Percentiles rank a stretch among this genome's conserved stretches.
phyloP scores from a whole-genome alignment of 2,888 invertebrate species.

The Meghimatium bilineatum region DNA sequence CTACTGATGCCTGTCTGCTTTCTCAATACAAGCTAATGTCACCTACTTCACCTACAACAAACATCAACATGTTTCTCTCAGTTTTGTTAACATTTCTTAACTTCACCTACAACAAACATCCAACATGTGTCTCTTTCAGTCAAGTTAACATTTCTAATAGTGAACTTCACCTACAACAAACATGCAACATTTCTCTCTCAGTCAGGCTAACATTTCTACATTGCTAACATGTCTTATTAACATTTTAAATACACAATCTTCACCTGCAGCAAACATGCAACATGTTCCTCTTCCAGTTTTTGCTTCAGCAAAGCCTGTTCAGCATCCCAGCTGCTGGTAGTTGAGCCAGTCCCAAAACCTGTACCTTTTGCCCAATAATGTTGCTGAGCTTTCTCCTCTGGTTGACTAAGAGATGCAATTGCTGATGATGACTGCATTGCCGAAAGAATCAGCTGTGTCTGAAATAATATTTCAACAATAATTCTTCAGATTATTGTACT shows the following conservation, averaged over 20 bases:
- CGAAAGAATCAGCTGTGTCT: conserved; percentile 70
- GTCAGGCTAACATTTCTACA: no score
- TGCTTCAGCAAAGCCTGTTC: conserved; percentile 94
- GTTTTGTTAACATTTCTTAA: no score
- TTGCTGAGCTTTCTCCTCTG: conserved; percentile 74
- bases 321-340: conserved; percentile 96
- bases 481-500: background rate
- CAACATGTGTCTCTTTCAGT: no score
- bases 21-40: no score
- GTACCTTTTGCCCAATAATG: conserved; percentile 95
- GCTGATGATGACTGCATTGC: conserved; percentile 69
- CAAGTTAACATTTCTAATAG: no score
- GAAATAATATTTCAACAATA: conserved; percentile 17
- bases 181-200: conserved; percentile 79
- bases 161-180: conserved; percentile 79
- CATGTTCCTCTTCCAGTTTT: conserved; percentile 94
- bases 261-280: conserved; percentile 85
- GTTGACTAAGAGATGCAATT: conserved; percentile 55
- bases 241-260: background rate
- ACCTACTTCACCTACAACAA: no score
- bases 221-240: no score
- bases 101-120: no score
- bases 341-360: conserved; percentile 96
- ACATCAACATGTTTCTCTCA: no score
- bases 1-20: no score